These are phyloP conservation scores for Pelusios castaneus DNA, from an alignment of 2,113 vertebrate genomes.

Conservation along the genomic window DNA sequence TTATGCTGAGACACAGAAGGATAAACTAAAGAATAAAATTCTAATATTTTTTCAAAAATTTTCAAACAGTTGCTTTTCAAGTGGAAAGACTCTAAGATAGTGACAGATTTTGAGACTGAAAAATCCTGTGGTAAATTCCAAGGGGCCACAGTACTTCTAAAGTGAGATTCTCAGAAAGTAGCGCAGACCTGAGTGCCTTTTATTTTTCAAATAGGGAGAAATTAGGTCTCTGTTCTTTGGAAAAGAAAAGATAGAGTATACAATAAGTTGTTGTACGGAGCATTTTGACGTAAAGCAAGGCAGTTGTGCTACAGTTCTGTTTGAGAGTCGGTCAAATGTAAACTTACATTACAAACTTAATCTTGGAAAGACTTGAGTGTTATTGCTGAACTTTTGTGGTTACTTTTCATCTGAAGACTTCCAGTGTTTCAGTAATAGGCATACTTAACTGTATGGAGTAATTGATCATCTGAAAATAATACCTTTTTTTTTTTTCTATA, in stretches of 20 bases:
- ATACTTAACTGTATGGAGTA: accelerated
- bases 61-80: neutral
- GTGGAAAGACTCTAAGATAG: neutral
- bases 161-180: neutral
- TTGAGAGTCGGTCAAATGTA: neutral
- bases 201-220: neutral
- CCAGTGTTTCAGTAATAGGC: accelerated
- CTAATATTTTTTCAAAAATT: neutral
- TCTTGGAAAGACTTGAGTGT: neutral
- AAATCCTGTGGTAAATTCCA: neutral
- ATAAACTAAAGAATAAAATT: slow-evolving; percentile 23
- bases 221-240: neutral
- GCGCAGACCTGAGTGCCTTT: neutral
- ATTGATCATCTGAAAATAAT: neutral
- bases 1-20: slow-evolving; percentile 23
- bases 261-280: neutral
- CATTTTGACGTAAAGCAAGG: accelerated
- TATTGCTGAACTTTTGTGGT: neutral
- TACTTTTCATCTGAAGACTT: neutral
- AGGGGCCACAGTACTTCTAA: neutral
- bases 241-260: neutral
- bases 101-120: neutral
- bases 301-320: neutral
- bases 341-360: neutral
- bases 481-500: slow-evolving; percentile 30